Evolutionary conservation across 2,797 vertebrate genomes (phyloP).

Genomic region (Galaxias olidus): DNA sequence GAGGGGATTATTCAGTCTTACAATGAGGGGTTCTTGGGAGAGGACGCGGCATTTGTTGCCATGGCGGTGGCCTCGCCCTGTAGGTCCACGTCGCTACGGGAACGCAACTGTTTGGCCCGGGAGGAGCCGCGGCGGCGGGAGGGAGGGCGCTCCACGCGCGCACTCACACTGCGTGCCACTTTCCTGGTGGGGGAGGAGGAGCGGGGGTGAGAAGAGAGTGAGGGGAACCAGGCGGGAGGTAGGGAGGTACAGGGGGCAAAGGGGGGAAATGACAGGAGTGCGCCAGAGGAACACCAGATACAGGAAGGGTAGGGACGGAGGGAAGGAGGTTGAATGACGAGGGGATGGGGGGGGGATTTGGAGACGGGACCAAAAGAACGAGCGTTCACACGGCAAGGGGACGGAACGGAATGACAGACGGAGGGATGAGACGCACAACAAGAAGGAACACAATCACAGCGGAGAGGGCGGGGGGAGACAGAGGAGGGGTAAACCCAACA

Average conservation of each 20-base stretch:
- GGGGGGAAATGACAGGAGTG: not conserved
- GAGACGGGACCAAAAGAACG: no score
- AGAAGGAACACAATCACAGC: no score
- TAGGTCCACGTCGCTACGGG: slow-evolving; percentile 92
- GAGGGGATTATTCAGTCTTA: slow-evolving; percentile 67
- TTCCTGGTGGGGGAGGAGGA: slow-evolving; percentile 66
- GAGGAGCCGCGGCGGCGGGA: slow-evolving; percentile 83
- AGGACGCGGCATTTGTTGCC: slow-evolving; percentile 66
- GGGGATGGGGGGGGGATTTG: no score
- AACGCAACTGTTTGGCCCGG: slow-evolving; percentile 86
- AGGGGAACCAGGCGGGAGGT: slow-evolving; percentile 31
- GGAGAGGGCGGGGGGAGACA: not conserved
- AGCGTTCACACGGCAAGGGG: not conserved
- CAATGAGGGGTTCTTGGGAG: slow-evolving; percentile 65
- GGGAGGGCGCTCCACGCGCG: slow-evolving; percentile 85
- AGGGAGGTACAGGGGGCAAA: not conserved
- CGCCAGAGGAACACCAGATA: not conserved
- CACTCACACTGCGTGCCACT: slow-evolving; percentile 89
- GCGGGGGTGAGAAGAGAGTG: not conserved
- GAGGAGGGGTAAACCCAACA: not conserved
- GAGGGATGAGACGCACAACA: not conserved
- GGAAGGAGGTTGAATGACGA: not conserved
- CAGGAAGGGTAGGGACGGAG: not conserved
- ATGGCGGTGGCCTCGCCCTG: slow-evolving; percentile 69
- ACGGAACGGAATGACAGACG: not conserved